Evolutionary conservation across 1,140 invertebrate genomes (phyloP).

Genomic region (Arctopsyche grandis): DNA sequence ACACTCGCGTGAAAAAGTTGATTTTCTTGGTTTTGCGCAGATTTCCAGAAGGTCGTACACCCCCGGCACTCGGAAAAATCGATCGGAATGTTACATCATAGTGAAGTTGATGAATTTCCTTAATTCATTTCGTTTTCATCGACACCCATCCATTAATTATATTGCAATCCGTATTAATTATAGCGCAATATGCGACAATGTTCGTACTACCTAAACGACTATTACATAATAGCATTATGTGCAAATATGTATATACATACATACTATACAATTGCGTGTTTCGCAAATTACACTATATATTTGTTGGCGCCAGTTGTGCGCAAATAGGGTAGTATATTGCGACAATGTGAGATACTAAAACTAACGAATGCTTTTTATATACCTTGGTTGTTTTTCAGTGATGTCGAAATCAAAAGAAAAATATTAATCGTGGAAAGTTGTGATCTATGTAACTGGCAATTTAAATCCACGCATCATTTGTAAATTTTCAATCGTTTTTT

Average conservation of each 20-base stretch:
- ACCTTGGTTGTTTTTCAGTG: no score
- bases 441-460: no score
- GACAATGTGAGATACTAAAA: background rate
- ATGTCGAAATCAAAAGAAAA: no score
- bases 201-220: background rate
- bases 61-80: background rate
- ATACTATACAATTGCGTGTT: no score
- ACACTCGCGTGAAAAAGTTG: slow-evolving; percentile 5
- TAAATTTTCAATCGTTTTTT: no score
- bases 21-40: background rate
- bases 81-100: background rate
- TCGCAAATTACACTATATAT: background rate
- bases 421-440: no score
- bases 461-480: no score
- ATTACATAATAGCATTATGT: no score
- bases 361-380: slow-evolving; percentile 4
- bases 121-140: background rate
- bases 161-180: no score
- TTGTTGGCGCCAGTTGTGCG: background rate
- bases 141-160: background rate
- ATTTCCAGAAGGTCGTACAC: background rate
- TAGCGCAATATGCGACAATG: background rate
- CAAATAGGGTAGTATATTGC: slow-evolving; percentile 4
- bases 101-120: background rate
- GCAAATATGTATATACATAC: no score